Base-by-base conservation (phyloP, 2,888 invertebrate species). In the Andrena bucephala region DNA sequence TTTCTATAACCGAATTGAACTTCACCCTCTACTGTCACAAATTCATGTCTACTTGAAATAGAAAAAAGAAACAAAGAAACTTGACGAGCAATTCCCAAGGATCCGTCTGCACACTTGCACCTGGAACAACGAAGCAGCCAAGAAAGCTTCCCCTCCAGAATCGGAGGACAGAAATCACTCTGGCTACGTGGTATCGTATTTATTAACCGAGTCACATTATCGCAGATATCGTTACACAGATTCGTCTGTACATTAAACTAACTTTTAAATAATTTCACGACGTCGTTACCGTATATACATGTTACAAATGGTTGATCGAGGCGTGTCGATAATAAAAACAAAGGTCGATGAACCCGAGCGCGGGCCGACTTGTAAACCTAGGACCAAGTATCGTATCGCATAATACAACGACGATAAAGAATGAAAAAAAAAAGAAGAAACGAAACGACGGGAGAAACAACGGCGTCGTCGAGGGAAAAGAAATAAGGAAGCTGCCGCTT, bases 191-290 rank as follows among this genome's bases (percentile, higher is more conserved):
- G 90, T 92, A 90, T 89, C 86, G 85, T 87, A 91, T 83, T 92
- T 92, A 91, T 92, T 93, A 91, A 91, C 89, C 87, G 89, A 91
- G 91, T 92, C 92, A 92, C 92, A 91, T 92, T 90, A 90, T 92
- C 92, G 92, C 91, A 87, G 86, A 86, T 91, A 74, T 91, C 83
- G 81, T 91, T 92, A 93, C 88, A 92, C 87, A 87, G 90, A 87
- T 80, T 87, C 83, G 86, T 91, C 92, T 92, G 90, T 91, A 92
- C 91, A 90, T 89, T 90, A 89, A 87, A 85, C 89, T 92, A 92
- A 68, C 63, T 89, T 93, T 81, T 91, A 92, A 93, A 92, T 93
- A 93, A 87, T 87, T 90, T 57, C 87, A 84, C 85, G 86, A 84
- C 75, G 78, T 77, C 78, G 71, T 84, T 42, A 73, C 66, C 68